Percentiles rank a stretch among this genome's conserved stretches.
Evolutionary conservation across 2,888 invertebrate genomes (phyloP).

Genomic region (Conchocele bisecta): DNA sequence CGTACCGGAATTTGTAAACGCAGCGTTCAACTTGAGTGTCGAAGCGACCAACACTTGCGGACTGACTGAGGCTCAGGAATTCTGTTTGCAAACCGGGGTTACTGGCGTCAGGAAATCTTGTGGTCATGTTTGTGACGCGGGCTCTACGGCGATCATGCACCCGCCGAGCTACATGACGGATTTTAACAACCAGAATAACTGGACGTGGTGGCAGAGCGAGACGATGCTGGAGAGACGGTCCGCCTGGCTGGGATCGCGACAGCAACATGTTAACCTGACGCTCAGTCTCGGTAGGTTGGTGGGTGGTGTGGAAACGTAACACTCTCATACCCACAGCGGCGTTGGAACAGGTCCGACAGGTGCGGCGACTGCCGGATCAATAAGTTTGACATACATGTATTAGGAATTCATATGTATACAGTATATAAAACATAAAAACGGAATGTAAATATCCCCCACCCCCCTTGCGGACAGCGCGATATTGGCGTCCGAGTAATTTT

Average conservation of each 20-base stretch:
- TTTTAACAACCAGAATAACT: slow-evolving; percentile 88
- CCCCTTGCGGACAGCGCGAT: no score
- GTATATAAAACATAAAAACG: no score
- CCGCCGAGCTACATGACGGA: slow-evolving; percentile 93
- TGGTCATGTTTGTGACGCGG: slow-evolving; percentile 85
- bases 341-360: no score
- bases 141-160: slow-evolving; percentile 86
- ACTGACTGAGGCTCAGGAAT: slow-evolving; percentile 86
- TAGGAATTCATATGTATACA: no score
- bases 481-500: no score
- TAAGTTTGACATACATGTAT: no score
- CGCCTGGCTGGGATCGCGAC: slow-evolving; percentile 88
- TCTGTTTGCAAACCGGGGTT: slow-evolving; percentile 95
- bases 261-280: slow-evolving; percentile 91
- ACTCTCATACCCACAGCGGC: not conserved
- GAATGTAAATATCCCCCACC: no score
- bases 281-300: slow-evolving; percentile 90
- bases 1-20: slow-evolving; percentile 97
- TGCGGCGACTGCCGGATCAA: no score
- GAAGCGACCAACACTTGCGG: slow-evolving; percentile 99
- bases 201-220: slow-evolving; percentile 86
- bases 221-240: slow-evolving; percentile 97
- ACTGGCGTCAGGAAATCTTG: slow-evolving; percentile 87
- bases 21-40: slow-evolving; percentile 94
- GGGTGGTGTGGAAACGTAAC: not conserved